Evolutionary conservation across 1,140 invertebrate species (phyloP), one percentile per base, ranked within the genome.

Genomic region (Cecropterus lyciades): DNA sequence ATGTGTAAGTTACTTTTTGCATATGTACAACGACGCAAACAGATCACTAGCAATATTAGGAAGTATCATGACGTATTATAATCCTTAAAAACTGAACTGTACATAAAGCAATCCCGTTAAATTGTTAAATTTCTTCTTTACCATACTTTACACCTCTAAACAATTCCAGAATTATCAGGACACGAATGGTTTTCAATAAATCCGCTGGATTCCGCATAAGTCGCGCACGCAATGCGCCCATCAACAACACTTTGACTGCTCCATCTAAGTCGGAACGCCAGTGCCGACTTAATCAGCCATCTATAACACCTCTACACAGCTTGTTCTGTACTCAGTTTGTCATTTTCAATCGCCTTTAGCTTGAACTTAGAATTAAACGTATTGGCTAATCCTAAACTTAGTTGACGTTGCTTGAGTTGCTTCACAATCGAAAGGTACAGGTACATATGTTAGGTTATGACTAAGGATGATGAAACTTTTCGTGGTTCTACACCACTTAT

Each of bases 151-250:
- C 17, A 43, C 51, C 14, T 45, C 20, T 15, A 57, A 30, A 59
- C 7, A 46, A 16, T 33, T 30, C 30, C 42, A 46, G 24, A 43
- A 46, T 59, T 33, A 48, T 24, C 43, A 49, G 24, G 24, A 60
- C 43, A 15, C 17, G 57, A 49, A 60, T 48, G n/a, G 53, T 43
- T 56, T 56, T 49, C 48, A 49, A 49, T 49, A 49, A 49, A 49
- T 49, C 15, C 53, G 37, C 0, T 42, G 37, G 16, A 42, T 56
- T 56, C 17, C 33, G 53, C 53, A 53, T 40, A 40, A 56, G 53
- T 42, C 53, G 17, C 33, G 52, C 53, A 56, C 53, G 53, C 53
- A 43, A 56, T 56, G 53, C 16, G 37, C 11, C 40, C 53, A 56
- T 56, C 53, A 56, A 56, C 53, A 43, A 43, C 52, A 10, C 53